Base-by-base conservation (phyloP, 2,888 invertebrate species). In the Chaitophorus viminalis region DNA sequence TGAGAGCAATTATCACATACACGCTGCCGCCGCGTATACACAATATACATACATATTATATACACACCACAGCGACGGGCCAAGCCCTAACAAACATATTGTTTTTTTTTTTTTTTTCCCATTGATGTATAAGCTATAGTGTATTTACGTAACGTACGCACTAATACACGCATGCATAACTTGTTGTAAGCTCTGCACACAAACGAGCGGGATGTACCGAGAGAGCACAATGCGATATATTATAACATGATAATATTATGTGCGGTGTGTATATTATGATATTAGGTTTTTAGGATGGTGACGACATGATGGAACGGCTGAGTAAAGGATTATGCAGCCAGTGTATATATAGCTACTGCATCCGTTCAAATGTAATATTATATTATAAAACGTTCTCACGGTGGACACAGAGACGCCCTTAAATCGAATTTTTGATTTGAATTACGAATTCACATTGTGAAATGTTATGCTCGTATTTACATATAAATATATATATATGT, bases 31-130 rank as follows among this genome's bases (percentile, higher is more conserved):
- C 60, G 60, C 25, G 68, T 68, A 68, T 29, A 68, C 11, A 36
- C 65, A 31, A 68, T 29, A 68, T n/a, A 36, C 65, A 31, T 74
- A 74, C 9, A 25, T 36, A 74, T 18, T 36, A 39, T 29, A 36
- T 74, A 76, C 60, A n/a, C 39, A 21, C 65, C 29, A 54, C 36
- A 14, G 6, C 74, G 65, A 39, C 75, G 65, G 78, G 72, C 87
- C 87, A 87, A 87, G 87, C 87, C 87, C 78, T 87, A 87, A 79
- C 85, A 87, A 76, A 84, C 79, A 74, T 81, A 87, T 87, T 87
- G 87, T 87, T 72, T 72, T 87, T 77, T 65, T 72, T 68, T 77
- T 65, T 65, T 81, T 33, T 54, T 70, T 75, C 29, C 54, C 17
- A 36, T n/a, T 79, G n/a, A 1, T 25, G 18, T 70, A 11, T 17